Conservation (phyloP, 2,113 vertebrate species). For the Gulo gulo region DNA sequence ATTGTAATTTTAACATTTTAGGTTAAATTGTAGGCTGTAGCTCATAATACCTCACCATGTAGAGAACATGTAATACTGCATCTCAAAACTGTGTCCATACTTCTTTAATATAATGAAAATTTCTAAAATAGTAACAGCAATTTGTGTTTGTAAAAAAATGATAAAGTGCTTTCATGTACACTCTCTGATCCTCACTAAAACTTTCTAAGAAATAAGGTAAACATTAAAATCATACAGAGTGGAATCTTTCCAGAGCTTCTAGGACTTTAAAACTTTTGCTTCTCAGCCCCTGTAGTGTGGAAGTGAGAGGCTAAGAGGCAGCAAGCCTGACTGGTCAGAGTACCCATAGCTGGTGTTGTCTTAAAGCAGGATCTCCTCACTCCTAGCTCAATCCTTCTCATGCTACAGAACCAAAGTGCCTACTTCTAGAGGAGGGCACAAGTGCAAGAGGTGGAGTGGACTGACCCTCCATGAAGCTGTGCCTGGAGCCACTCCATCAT, state of each 20-base stretch:
- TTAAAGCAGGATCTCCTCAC: not conserved
- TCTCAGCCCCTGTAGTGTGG: not conserved
- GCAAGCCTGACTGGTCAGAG: not conserved
- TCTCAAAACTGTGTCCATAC: not conserved
- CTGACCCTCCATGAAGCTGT: not conserved
- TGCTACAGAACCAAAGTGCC: not conserved
- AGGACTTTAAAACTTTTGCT: not conserved
- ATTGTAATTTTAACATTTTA: slow-evolving; percentile 20
- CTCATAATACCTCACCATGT: not conserved
- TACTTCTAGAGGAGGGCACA: not conserved
- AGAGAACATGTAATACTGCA: not conserved
- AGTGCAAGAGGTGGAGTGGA: not conserved
- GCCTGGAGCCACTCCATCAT: not conserved
- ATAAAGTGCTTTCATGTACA: not conserved
- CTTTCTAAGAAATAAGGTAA: not conserved
- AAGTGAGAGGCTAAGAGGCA: not conserved
- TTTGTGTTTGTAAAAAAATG: not conserved
- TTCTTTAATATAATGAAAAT: not conserved
- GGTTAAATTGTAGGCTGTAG: not conserved
- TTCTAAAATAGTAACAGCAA: not conserved
- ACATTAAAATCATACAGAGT: not conserved
- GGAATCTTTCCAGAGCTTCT: not conserved
- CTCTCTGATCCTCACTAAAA: not conserved
- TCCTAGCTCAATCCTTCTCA: not conserved
- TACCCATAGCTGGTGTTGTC: not conserved